A percentile compares a stretch with the other conserved stretches of the same genome.
Conservation (phyloP, 1,140 invertebrate genomes). For the Drosophila aff. region DNA sequence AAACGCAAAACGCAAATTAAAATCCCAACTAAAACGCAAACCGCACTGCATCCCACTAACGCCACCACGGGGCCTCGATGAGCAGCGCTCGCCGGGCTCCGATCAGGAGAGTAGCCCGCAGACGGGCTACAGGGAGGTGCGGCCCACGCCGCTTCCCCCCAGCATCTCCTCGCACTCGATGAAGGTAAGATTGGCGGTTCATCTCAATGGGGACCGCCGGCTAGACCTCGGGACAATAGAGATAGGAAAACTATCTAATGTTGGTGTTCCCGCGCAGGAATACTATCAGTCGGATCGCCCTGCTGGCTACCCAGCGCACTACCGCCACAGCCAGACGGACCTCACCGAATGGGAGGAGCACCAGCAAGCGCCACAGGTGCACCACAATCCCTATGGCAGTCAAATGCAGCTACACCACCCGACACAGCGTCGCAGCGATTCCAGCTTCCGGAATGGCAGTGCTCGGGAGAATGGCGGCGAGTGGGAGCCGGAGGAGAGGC, state of each 20-base stretch:
- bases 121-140: conserved; percentile 71
- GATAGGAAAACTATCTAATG: conserved; percentile 30
- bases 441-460: conserved; percentile 77
- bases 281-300: conserved; percentile 84
- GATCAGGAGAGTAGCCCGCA: conserved; percentile 78
- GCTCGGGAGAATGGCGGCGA: conserved; percentile 80
- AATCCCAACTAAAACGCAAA: conserved; percentile 44
- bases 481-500: conserved; percentile 74
- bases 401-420: conserved; percentile 70
- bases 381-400: conserved; percentile 78
- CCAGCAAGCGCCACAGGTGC: conserved; percentile 68
- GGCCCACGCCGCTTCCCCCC: conserved; percentile 76
- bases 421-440: conserved; percentile 60
- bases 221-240: neutral
- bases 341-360: conserved; percentile 85
- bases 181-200: conserved; percentile 67
- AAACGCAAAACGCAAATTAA: conserved; percentile 19
- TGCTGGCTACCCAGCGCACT: conserved; percentile 71
- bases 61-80: conserved; percentile 18
- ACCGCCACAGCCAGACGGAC: conserved; percentile 84
- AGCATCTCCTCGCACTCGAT: conserved; percentile 84
- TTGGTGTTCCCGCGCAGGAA: conserved; percentile 72
- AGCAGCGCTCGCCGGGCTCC: conserved; percentile 83
- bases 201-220: no score
- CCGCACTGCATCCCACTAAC: conserved; percentile 43